Percentiles rank a stretch among this genome's conserved stretches.
phyloP scores from a whole-genome alignment of 2,888 invertebrate genomes.

The Empis stercorea region DNA sequence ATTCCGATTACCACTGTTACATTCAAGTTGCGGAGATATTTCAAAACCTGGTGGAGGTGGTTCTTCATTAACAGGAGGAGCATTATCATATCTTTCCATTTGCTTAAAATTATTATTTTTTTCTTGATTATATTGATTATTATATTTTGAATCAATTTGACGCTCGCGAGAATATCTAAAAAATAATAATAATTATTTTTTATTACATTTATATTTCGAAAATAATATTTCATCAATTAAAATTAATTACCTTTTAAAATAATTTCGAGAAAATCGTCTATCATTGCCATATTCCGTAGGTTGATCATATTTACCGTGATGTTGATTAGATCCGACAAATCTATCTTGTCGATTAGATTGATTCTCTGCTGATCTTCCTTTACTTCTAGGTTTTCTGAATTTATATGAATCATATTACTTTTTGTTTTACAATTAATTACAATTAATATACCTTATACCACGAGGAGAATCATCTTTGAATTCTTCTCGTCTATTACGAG shows the following conservation, averaged over 20 bases:
- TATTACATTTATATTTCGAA: no score
- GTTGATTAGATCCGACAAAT: background rate
- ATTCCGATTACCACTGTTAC: no score
- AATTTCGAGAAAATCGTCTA: no score
- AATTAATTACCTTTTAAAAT: no score
- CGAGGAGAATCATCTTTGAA: background rate
- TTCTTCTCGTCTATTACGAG: background rate
- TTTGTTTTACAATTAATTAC: background rate
- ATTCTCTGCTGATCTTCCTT: background rate
- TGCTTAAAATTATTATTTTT: background rate
- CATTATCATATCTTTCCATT: constrained; percentile 40
- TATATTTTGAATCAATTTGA: background rate
- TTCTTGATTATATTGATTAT: background rate
- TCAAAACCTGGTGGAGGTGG: constrained; percentile 50
- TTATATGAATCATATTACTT: no score
- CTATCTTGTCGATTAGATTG: background rate
- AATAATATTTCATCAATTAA: no score
- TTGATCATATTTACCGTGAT: no score
- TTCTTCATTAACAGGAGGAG: constrained; percentile 46
- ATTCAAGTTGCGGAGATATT: constrained; percentile 15
- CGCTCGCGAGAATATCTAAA: background rate
- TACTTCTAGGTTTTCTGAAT: background rate
- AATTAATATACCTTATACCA: background rate
- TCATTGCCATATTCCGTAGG: no score
- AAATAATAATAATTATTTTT: background rate